A percentile compares a stretch with the other conserved stretches of the same genome.
These are phyloP conservation scores for Umimayanthus kanabou DNA, from an alignment of 92 coral and sea anemone species.

Conservation along the genomic window DNA sequence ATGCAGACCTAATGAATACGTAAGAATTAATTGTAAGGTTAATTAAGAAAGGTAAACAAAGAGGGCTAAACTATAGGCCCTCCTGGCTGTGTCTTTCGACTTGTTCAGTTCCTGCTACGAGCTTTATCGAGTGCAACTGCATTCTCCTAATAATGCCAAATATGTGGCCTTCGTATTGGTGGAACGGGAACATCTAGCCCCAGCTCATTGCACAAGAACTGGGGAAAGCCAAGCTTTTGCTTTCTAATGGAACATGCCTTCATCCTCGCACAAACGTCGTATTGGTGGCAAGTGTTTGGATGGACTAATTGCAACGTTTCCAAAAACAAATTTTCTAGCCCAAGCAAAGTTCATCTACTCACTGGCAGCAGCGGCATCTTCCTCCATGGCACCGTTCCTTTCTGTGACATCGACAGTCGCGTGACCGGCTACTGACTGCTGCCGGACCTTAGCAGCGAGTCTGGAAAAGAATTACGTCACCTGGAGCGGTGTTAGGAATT, in stretches of 20 bases:
- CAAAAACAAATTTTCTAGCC: conserved; percentile 36
- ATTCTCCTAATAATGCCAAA: conserved; percentile 2
- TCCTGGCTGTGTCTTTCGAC: background rate
- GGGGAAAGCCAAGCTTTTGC: conserved; percentile 19
- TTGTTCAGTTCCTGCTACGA: background rate
- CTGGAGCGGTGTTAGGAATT: conserved; percentile 43
- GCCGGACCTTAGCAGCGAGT: conserved; percentile 25
- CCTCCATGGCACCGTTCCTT: conserved; percentile 27
- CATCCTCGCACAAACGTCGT: too few species aligned
- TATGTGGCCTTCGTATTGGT: background rate
- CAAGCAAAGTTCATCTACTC: conserved; percentile 37
- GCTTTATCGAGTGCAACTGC: background rate
- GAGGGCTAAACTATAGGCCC: conserved; percentile 10
- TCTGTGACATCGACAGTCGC: background rate
- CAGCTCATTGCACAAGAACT: conserved; percentile 23
- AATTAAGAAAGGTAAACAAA: too few species aligned
- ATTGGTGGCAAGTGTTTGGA: conserved; percentile 41
- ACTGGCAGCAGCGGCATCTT: too few species aligned
- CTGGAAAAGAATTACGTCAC: conserved; percentile 50
- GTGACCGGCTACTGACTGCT: too few species aligned
- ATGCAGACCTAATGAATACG: conserved; percentile 1
- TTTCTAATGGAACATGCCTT: background rate
- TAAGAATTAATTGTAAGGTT: background rate
- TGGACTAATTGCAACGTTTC: conserved; percentile 22
- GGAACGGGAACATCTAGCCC: conserved; percentile 10